Conservation (phyloP, 35 echinoderm and acorn worm genomes). For the Nesometra sesokonis region DNA sequence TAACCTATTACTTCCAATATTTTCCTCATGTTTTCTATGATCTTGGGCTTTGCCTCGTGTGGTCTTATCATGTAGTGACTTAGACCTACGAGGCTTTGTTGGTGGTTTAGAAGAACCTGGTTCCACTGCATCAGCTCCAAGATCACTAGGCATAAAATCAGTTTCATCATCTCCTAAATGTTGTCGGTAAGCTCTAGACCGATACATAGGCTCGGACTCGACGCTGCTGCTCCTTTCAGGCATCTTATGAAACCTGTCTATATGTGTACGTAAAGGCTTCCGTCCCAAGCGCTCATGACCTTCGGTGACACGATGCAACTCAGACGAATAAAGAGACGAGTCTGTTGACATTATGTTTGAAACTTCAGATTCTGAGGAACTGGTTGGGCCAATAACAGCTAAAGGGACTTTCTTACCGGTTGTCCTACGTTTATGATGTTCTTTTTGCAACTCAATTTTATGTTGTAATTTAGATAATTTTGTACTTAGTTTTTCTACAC, state of each 20-base stretch:
- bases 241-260: neutral
- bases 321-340: neutral
- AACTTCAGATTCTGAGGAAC: neutral
- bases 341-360: neutral
- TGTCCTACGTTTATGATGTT: slow-evolving; percentile 56
- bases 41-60: neutral
- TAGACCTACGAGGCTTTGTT: neutral
- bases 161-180: neutral
- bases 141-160: neutral
- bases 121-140: neutral
- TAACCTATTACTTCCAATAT: neutral
- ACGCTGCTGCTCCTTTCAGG: neutral
- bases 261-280: neutral
- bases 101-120: neutral
- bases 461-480: slow-evolving; percentile 71
- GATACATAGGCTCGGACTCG: neutral
- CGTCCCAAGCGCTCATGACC: neutral
- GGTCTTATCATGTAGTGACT: neutral
- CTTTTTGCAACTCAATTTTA: slow-evolving; percentile 79
- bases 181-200: neutral
- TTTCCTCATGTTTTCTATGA: neutral
- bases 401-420: slow-evolving; percentile 9
- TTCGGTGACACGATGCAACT: neutral
- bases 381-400: neutral
- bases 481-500: slow-evolving; percentile 69